These are phyloP conservation scores for Sarcophaga carnaria DNA, from an alignment of 2,888 invertebrate genomes.

Conservation along the genomic window DNA sequence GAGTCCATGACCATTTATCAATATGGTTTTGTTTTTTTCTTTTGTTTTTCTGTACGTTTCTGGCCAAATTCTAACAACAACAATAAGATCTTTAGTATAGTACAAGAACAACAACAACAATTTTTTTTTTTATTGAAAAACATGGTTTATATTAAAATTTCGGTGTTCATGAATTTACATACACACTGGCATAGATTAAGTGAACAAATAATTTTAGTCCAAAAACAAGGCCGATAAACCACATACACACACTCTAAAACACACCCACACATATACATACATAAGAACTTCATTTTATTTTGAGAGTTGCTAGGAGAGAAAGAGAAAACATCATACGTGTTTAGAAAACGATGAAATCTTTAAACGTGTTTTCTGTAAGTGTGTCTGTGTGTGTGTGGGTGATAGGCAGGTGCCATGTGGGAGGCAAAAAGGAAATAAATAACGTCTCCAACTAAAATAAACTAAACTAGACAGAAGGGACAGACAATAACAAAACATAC, in stretches of 20 bases:
- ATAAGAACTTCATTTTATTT: not conserved
- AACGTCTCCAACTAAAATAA: constrained; percentile 16
- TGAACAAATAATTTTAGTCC: constrained; percentile 1
- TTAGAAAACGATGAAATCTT: no score
- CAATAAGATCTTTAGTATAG: not conserved
- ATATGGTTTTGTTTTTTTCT: constrained; percentile 44
- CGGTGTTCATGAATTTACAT: constrained; percentile 27
- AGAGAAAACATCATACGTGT: not conserved
- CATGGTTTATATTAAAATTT: constrained; percentile 15
- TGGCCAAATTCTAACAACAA: constrained; percentile 12
- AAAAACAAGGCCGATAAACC: not conserved
- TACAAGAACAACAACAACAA: constrained; percentile 11
- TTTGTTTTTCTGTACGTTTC: constrained; percentile 19
- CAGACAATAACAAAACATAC: constrained; percentile 11
- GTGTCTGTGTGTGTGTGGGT: no score
- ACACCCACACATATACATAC: no score
- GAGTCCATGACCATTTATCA: constrained; percentile 62
- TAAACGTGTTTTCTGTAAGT: no score
- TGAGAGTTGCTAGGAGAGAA: not conserved
- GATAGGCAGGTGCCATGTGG: no score
- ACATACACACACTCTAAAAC: not conserved
- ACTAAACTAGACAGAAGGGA: constrained; percentile 11
- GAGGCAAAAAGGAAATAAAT: not conserved
- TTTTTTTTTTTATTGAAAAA: not conserved
- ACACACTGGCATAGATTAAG: constrained; percentile 22